Conservation (phyloP, 2,797 vertebrate species). For the Pterois miles region DNA sequence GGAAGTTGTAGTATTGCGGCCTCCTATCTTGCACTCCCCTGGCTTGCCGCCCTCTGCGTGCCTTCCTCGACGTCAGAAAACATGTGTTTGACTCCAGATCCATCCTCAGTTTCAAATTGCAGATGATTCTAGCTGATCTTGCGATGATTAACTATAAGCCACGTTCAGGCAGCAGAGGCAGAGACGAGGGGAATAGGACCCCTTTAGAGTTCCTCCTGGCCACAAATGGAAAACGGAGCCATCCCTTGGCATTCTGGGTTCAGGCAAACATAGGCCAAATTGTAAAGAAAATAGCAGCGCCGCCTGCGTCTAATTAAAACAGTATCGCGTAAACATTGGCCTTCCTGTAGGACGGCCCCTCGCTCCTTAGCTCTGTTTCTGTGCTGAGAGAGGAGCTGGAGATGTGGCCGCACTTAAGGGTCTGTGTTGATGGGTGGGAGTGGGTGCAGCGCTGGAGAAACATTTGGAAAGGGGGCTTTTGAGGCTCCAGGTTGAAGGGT, state of each 20-base stretch:
- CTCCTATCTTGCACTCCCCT: slow-evolving; percentile 17
- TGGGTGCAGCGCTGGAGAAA: slow-evolving; percentile 31
- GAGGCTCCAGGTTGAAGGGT: slow-evolving; percentile 44
- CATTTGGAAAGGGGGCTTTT: slow-evolving; percentile 48
- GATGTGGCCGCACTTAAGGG: slow-evolving; percentile 35
- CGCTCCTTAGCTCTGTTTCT: slow-evolving; percentile 32
- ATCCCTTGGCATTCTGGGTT: slow-evolving; percentile 69
- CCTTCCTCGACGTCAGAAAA: slow-evolving; percentile 3
- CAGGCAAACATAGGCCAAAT: slow-evolving; percentile 74
- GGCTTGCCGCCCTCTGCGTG: slow-evolving; percentile 2
- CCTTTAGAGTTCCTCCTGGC: slow-evolving; percentile 41
- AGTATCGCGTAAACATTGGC: slow-evolving; percentile 81
- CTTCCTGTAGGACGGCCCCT: slow-evolving; percentile 74
- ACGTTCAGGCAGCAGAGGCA: slow-evolving; percentile 15
- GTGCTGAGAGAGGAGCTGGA: slow-evolving; percentile 32
- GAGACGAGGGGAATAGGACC: slow-evolving; percentile 30
- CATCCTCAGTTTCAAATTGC: slow-evolving; percentile 36
- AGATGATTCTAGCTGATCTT: slow-evolving; percentile 40
- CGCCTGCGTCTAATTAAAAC: slow-evolving; percentile 84
- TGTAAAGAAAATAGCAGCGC: slow-evolving; percentile 80
- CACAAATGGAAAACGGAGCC: slow-evolving; percentile 61
- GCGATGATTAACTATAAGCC: slow-evolving; percentile 41
- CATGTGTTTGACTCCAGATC: slow-evolving; percentile 5
- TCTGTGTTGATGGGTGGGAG: slow-evolving; percentile 34
- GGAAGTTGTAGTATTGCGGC: slow-evolving; percentile 75